Evolutionary conservation across 2,888 invertebrate species (phyloP).

Genomic region (Tetragonisca angustula): DNA sequence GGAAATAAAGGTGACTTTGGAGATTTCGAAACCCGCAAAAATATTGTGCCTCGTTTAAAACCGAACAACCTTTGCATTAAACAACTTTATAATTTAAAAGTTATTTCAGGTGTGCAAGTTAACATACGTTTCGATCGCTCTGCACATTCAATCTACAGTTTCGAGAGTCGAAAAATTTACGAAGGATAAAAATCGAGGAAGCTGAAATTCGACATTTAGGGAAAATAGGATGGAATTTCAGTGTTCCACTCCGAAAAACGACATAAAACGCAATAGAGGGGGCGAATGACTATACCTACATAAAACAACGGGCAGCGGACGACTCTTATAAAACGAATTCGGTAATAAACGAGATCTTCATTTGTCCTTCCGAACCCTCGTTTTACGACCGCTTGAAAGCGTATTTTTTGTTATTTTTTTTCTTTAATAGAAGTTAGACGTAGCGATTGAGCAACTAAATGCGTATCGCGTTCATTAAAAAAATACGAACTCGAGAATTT

Average conservation of each 20-base stretch:
- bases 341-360: conserved; percentile 35
- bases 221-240: not conserved
- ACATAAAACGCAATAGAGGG: not conserved
- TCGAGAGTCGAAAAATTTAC: conserved; percentile 21
- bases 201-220: not conserved
- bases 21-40: too few relatives aligned
- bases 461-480: conserved; percentile 30
- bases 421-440: conserved; percentile 19
- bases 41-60: too few relatives aligned
- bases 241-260: not conserved
- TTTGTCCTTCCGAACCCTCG: not conserved
- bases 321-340: conserved; percentile 26
- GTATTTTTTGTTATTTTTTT: conserved; percentile 24
- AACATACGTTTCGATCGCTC: too few relatives aligned
- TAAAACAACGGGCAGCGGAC: conserved; percentile 1
- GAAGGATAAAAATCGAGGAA: not conserved
- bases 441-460: conserved; percentile 35
- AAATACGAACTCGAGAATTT: conserved; percentile 2
- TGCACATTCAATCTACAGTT: not conserved
- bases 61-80: too few relatives aligned
- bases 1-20: too few relatives aligned
- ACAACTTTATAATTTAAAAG: too few relatives aligned
- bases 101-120: too few relatives aligned
- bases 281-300: conserved; percentile 13
- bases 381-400: conserved; percentile 26